Conservation (phyloP, 2,113 vertebrate species). For the Albula goreensis region DNA sequence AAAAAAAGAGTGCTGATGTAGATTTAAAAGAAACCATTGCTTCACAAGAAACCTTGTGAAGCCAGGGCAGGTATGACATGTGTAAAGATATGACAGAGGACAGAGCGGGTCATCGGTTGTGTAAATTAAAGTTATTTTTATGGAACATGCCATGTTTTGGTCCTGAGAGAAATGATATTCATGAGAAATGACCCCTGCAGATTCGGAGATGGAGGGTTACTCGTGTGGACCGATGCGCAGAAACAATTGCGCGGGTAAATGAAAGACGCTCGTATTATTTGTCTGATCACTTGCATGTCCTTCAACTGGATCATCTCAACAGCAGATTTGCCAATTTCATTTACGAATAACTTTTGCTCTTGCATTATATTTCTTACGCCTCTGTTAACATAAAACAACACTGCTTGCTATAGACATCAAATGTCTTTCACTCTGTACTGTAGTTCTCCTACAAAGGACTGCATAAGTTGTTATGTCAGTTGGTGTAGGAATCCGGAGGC, state of each 20-base stretch:
- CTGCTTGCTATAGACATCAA: conserved; percentile 8
- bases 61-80: background rate
- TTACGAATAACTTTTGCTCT: conserved; percentile 16
- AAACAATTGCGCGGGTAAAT: background rate
- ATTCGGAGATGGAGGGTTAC: conserved; percentile 9
- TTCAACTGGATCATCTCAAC: background rate
- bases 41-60: background rate
- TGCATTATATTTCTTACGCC: background rate
- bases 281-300: conserved; percentile 15
- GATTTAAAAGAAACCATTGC: background rate
- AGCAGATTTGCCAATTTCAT: conserved; percentile 16
- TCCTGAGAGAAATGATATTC: background rate
- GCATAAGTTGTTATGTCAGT: conserved; percentile 10
- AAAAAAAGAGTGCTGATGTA: background rate
- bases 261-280: background rate
- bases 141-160: background rate
- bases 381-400: background rate
- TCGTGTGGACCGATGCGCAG: conserved; percentile 3
- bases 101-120: background rate
- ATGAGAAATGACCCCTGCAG: background rate
- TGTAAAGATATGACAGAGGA: background rate
- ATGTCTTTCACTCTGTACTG: background rate
- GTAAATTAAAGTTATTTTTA: conserved; percentile 7
- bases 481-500: conserved; percentile 14
- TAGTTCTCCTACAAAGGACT: background rate